Conservation (phyloP, 2,888 invertebrate genomes). For the Zootermopsis nevadensis region DNA sequence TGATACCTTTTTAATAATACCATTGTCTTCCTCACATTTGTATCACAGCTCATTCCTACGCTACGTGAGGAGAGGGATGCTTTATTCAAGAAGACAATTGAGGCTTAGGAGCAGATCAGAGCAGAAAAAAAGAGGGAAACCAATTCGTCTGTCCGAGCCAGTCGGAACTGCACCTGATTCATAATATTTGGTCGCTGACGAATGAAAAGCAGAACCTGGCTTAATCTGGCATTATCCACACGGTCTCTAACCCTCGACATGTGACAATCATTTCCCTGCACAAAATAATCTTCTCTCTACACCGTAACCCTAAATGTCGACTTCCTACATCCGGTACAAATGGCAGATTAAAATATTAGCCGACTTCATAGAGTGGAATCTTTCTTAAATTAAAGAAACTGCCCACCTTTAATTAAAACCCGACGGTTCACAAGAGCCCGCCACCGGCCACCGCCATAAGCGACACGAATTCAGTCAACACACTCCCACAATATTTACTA, state of each 20-base stretch:
- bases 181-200: constrained; percentile 47
- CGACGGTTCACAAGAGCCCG: too few relatives aligned
- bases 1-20: constrained; percentile 30
- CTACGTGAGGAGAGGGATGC: not conserved
- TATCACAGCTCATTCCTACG: constrained; percentile 8
- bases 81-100: not conserved
- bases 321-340: not conserved
- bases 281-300: constrained; percentile 28
- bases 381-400: too few relatives aligned
- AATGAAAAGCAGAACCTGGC: not conserved
- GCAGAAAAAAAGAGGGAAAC: constrained; percentile 15
- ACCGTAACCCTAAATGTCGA: not conserved
- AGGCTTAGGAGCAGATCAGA: not conserved
- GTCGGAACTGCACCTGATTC: constrained; percentile 50
- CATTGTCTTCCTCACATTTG: constrained; percentile 44
- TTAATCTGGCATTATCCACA: constrained; percentile 44
- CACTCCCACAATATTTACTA: too few relatives aligned
- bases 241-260: not conserved
- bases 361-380: too few relatives aligned
- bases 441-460: too few relatives aligned
- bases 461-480: too few relatives aligned
- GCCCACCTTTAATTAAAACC: too few relatives aligned
- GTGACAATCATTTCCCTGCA: not conserved
- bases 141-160: constrained; percentile 43
- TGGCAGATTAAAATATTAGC: not conserved